Conservation (phyloP, 37 sponge, comb jelly and placozoan species). For the Beroe ovata region DNA sequence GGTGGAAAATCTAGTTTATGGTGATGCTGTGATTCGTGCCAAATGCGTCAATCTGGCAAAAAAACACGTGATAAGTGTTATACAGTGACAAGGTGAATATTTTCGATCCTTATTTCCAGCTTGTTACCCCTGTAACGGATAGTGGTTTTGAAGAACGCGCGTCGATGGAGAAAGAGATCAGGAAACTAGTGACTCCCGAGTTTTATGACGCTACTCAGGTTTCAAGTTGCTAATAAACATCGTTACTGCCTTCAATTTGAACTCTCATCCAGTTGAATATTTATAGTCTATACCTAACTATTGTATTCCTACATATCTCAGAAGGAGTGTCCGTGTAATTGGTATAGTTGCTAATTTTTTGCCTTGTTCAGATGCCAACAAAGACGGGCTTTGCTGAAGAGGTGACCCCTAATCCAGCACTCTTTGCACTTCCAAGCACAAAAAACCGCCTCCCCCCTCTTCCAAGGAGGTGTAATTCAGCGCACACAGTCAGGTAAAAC, state of each 20-base stretch:
- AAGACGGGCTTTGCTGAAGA: not conserved
- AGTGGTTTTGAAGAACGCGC: slow-evolving; percentile 1
- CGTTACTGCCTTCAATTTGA: not conserved
- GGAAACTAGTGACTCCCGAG: slow-evolving; percentile 59
- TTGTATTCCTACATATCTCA: no score
- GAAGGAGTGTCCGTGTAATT: not conserved
- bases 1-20: no score
- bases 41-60: no score
- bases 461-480: slow-evolving; percentile 44
- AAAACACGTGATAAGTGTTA: no score
- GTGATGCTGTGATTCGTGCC: no score
- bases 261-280: not conserved
- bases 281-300: not conserved
- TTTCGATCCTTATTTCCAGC: not conserved
- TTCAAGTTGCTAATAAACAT: not conserved
- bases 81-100: not conserved
- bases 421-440: not conserved
- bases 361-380: not conserved
- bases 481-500: slow-evolving; percentile 33
- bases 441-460: slow-evolving; percentile 6
- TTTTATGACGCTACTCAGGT: not conserved
- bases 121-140: slow-evolving; percentile 13
- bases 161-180: slow-evolving; percentile 28
- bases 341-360: no score
- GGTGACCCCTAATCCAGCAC: slow-evolving; percentile 30